Evolutionary conservation across 2,113 vertebrate genomes (phyloP).

Genomic region (Cervus canadensis): DNA sequence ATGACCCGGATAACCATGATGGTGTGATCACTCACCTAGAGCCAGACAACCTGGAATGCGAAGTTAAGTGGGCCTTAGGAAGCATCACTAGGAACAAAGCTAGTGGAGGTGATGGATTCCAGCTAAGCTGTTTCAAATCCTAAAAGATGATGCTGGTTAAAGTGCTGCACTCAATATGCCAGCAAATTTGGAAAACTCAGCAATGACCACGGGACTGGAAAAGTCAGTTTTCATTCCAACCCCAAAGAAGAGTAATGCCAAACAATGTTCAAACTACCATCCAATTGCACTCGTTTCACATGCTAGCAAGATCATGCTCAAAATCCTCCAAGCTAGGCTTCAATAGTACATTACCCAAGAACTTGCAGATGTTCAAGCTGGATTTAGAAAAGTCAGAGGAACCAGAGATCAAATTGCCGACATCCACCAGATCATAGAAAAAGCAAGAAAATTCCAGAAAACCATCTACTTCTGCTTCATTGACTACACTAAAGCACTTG

Average conservation of each 20-base stretch:
- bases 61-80: background rate
- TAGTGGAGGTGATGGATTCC: background rate
- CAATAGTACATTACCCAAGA: background rate
- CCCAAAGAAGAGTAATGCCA: background rate
- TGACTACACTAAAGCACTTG: background rate
- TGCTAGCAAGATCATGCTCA: background rate
- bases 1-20: background rate
- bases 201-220: background rate
- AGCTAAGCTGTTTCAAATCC: background rate
- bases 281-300: background rate
- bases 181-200: background rate
- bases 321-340: background rate
- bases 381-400: background rate
- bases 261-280: background rate
- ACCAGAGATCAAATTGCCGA: background rate
- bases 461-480: background rate
- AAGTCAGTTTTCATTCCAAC: background rate
- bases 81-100: background rate
- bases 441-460: background rate
- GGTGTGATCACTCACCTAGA: background rate
- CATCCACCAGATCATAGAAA: accelerated
- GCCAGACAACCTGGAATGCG: background rate
- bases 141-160: background rate
- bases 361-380: background rate
- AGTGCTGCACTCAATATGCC: background rate